Evolutionary conservation across 1,140 invertebrate genomes (phyloP).

Genomic region (Rhagoletis pomonella): DNA sequence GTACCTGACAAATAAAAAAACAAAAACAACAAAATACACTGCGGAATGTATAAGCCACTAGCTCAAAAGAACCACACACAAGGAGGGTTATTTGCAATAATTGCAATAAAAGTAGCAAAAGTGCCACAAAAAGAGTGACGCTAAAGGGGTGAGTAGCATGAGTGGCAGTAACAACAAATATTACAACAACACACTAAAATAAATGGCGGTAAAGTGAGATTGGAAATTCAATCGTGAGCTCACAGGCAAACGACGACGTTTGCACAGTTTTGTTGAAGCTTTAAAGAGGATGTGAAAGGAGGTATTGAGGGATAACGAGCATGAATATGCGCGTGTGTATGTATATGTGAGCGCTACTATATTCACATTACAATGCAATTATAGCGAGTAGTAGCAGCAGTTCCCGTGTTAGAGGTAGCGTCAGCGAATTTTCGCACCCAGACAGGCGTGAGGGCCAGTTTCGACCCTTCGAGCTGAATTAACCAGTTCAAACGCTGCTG

Average conservation of each 20-base stretch:
- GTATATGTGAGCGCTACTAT: constrained; percentile 58
- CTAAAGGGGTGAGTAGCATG: constrained; percentile 13
- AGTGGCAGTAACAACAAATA: constrained; percentile 8
- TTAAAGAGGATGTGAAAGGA: neutral
- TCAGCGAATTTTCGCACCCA: neutral
- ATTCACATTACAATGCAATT: constrained; percentile 74
- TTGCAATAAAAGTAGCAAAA: constrained; percentile 18
- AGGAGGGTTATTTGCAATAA: constrained; percentile 21
- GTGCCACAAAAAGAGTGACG: neutral
- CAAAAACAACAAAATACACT: constrained; percentile 52
- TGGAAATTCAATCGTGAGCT: constrained; percentile 54
- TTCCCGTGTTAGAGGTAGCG: neutral
- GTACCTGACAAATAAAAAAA: constrained; percentile 65
- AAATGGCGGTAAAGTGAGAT: constrained; percentile 55
- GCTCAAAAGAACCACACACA: neutral
- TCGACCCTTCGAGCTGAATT: constrained; percentile 15
- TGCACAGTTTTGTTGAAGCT: neutral
- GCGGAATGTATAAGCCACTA: neutral
- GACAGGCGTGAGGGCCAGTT: constrained; percentile 14
- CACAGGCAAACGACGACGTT: neutral
- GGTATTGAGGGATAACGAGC: neutral
- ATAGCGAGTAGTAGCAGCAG: constrained; percentile 66
- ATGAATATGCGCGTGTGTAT: too few species aligned
- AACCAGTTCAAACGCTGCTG: constrained; percentile 26
- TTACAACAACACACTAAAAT: constrained; percentile 59